phyloP scores from a whole-genome alignment of 2,113 vertebrate species.

The Gymnarchus niloticus region DNA sequence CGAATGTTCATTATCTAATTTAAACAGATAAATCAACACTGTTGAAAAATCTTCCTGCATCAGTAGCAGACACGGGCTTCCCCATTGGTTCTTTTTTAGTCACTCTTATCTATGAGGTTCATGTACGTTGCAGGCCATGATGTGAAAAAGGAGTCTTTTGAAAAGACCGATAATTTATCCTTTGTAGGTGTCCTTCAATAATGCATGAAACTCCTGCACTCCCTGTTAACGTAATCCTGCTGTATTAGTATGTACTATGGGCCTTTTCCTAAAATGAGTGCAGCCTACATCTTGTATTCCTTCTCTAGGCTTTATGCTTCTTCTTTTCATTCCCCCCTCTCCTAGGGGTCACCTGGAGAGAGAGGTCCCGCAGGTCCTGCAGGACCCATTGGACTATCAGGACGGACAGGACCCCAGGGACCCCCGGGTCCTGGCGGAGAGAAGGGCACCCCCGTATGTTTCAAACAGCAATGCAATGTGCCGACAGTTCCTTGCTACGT shows the following conservation, averaged over 20 bases:
- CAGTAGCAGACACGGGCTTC: not conserved
- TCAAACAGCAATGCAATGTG: not conserved
- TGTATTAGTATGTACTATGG: conserved; percentile 9
- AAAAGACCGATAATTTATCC: not conserved
- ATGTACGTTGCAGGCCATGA: not conserved
- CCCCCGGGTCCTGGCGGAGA: conserved; percentile 90
- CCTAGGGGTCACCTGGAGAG: conserved; percentile 88
- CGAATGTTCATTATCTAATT: not conserved
- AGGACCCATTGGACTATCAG: conserved; percentile 86
- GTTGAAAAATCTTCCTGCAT: not conserved
- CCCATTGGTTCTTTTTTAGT: not conserved
- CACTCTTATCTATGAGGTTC: not conserved
- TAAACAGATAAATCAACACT: not conserved
- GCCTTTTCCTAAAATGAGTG: not conserved
- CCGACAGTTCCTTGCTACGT: too few relatives aligned
- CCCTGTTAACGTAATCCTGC: conserved; percentile 1
- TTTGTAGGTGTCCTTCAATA: conserved; percentile 7
- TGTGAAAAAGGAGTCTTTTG: conserved; percentile 1
- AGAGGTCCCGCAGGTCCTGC: conserved; percentile 84
- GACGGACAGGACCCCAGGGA: conserved; percentile 87
- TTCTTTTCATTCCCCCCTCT: not conserved
- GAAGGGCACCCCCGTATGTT: conserved; percentile 91
- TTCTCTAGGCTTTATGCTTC: not conserved
- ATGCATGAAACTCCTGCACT: not conserved
- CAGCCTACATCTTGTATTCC: conserved; percentile 6